Evolutionary conservation across 2,888 invertebrate species (phyloP), one percentile per base, ranked within the genome.

Genomic region (Agonum fuliginosum): DNA sequence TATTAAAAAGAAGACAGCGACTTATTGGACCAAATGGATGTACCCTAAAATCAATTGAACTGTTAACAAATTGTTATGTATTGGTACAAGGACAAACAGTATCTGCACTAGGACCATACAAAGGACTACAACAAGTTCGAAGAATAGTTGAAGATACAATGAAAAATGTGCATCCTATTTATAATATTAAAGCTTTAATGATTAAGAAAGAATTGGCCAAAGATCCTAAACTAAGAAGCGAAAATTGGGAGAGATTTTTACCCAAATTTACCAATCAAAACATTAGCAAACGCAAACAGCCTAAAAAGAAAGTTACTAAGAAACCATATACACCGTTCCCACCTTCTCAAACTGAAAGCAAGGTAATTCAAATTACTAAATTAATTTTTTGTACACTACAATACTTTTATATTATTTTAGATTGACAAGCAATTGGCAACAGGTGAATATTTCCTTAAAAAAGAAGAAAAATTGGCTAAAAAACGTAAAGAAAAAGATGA

Each of bases 121-220:
- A 93, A 87, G 99, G 99, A 0, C 86, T 96, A 20, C 91, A 93
- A 76, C 94, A 95, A 86, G 95, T 96, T 0, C 89, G 98, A 75
- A 92, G 94, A 82, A 95, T 99, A 83, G 95, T 96, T 0, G 94
- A 95, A 84, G 99, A 99, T 82, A 98, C 98, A 0, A 98, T 99
- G 98, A 96, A 96, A 84, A 99, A 99, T 86, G 92, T 99, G 74
- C 99, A 99, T 89, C 99, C 99, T 0, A 97, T 99, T 86, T 99
- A 98, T 85, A 98, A 98, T 84, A 97, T 99, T 0, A 96, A 98
- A 88, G 94, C 96, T 1, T 87, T 99, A 69, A 99, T 99, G 98
- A 98, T 99, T 69, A 99, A 99, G 86, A 90, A 94, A 81, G 98
- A 99, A 87, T 87, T 99, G 75, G 94, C 95, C 83, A 98, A 97